Evolutionary conservation across 2,888 invertebrate species (phyloP).

Genomic region (Neoaliturus tenellus): DNA sequence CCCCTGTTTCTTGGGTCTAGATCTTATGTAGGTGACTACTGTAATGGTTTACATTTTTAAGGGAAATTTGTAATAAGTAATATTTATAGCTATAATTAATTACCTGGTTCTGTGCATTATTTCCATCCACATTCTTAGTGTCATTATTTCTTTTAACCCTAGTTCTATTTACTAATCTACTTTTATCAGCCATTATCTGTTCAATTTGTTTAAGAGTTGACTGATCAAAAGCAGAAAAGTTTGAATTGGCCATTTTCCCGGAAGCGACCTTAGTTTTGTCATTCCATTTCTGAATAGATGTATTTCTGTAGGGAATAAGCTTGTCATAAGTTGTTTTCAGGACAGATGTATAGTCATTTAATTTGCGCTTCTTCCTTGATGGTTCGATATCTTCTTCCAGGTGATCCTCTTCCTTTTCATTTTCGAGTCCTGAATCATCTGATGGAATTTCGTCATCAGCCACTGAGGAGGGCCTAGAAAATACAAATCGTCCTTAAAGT

Average conservation of each 20-base stretch:
- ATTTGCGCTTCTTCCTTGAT: conserved; percentile 71
- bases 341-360: conserved; percentile 77
- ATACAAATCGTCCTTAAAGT: not conserved
- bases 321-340: conserved; percentile 77
- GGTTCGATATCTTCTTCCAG: conserved; percentile 71
- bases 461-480: not conserved
- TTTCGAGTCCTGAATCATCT: conserved; percentile 64
- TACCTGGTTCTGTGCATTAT: not conserved
- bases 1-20: too few relatives aligned
- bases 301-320: conserved; percentile 83
- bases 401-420: conserved; percentile 71
- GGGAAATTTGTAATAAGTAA: too few relatives aligned
- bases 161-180: conserved; percentile 85
- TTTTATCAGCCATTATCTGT: conserved; percentile 86
- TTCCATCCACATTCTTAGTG: not conserved
- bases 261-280: conserved; percentile 89
- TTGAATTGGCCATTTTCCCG: conserved; percentile 78
- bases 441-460: conserved; percentile 48
- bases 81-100: too few relatives aligned
- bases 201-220: conserved; percentile 87
- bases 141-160: conserved; percentile 80
- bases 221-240: conserved; percentile 77
- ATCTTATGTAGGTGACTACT: too few relatives aligned
- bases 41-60: too few relatives aligned
- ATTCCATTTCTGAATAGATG: conserved; percentile 95